Evolutionary conservation across 2,113 vertebrate species (phyloP).

Genomic region (Bos taurus): DNA sequence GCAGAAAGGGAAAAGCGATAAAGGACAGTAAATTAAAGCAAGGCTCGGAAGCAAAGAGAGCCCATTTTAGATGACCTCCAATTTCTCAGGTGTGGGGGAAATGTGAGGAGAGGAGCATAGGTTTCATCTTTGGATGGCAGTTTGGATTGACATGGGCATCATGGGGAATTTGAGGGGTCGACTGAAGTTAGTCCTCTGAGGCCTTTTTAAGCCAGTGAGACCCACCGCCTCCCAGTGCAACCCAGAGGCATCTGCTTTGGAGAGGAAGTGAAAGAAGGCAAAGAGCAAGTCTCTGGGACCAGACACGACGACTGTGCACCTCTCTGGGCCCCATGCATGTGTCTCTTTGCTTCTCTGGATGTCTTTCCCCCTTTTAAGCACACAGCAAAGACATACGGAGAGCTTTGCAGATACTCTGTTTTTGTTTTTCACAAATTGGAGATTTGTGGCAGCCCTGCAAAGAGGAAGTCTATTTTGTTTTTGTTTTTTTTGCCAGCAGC

Average conservation of each 20-base stretch:
- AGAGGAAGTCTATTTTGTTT: not conserved
- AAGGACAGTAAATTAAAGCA: not conserved
- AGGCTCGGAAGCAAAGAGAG: not conserved
- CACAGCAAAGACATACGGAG: not conserved
- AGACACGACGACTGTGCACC: fast-evolving
- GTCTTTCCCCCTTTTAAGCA: not conserved
- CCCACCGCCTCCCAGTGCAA: not conserved
- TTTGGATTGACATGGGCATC: not conserved
- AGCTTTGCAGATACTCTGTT: not conserved
- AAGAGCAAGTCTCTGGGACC: not conserved
- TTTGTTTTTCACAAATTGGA: not conserved
- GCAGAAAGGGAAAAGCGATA: not conserved
- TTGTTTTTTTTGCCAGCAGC: not conserved
- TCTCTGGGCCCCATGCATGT: not conserved
- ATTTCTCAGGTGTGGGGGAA: not conserved
- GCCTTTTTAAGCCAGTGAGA: not conserved
- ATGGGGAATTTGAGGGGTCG: not conserved
- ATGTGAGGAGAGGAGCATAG: not conserved
- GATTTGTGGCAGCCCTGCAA: not conserved
- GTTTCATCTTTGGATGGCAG: not conserved
- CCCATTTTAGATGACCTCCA: not conserved
- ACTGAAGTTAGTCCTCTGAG: not conserved
- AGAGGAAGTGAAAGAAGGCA: not conserved
- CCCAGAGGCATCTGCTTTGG: not conserved
- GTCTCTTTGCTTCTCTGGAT: not conserved